Conservation (phyloP, 2,888 invertebrate genomes). For the Pterobdella sp. region DNA sequence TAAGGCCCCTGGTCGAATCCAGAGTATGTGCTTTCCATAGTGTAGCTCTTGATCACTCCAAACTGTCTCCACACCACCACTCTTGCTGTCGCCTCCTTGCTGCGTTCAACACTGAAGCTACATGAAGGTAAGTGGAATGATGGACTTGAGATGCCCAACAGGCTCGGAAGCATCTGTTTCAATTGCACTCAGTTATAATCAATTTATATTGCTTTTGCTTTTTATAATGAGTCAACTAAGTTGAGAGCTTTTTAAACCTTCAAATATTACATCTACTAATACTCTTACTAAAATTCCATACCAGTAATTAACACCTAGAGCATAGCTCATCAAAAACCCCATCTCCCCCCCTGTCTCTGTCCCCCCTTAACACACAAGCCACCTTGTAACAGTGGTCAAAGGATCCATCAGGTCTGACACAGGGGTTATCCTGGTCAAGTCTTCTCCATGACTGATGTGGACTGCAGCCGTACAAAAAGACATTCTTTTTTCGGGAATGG, state of each 20-base stretch:
- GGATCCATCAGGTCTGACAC: slow-evolving; percentile 40
- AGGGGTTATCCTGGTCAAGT: slow-evolving; percentile 47
- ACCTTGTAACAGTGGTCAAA: slow-evolving; percentile 48
- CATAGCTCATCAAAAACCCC: not conserved
- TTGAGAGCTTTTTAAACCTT: too few species aligned
- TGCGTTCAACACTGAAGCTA: slow-evolving; percentile 67
- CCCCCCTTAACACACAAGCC: not conserved
- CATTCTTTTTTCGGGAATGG: slow-evolving; percentile 86
- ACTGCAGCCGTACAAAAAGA: slow-evolving; percentile 88
- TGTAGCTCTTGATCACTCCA: slow-evolving; percentile 67
- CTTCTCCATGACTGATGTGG: slow-evolving; percentile 49
- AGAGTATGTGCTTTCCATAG: slow-evolving; percentile 78
- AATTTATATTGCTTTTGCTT: too few species aligned
- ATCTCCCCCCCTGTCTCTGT: not conserved
- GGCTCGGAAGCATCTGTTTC: slow-evolving; percentile 62
- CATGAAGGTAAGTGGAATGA: slow-evolving; percentile 67
- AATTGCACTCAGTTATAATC: too few species aligned
- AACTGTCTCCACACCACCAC: slow-evolving; percentile 79
- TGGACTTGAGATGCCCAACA: slow-evolving; percentile 64
- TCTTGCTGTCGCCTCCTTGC: slow-evolving; percentile 73
- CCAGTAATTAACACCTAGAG: not conserved
- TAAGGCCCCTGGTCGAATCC: slow-evolving; percentile 66
- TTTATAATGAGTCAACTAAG: too few species aligned
- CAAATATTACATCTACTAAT: too few species aligned
- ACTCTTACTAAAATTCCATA: too few species aligned